Conservation (phyloP, 1,140 invertebrate species). For the Hyles vespertilio region DNA sequence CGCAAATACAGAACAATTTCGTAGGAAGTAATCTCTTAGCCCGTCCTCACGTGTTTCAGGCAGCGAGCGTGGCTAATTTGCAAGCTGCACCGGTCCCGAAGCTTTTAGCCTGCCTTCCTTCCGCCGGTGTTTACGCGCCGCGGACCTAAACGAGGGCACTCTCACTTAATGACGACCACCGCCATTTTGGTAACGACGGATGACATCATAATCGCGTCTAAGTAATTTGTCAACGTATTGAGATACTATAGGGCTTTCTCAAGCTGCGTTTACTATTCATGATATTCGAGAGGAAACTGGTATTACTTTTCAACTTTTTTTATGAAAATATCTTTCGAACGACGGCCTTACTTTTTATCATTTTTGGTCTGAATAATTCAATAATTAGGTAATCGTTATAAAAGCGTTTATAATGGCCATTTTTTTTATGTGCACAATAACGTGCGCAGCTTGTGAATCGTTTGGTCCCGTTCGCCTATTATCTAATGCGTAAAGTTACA, state of each 20-base stretch:
- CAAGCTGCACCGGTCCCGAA: constrained; percentile 41
- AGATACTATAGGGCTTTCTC: constrained; percentile 13
- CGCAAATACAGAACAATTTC: constrained; percentile 29
- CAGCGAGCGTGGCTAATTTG: constrained; percentile 55
- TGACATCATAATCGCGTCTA: constrained; percentile 27
- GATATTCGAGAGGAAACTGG: no score
- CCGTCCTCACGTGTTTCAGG: constrained; percentile 40
- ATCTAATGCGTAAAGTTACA: no score
- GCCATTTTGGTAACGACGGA: constrained; percentile 45
- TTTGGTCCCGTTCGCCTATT: no score
- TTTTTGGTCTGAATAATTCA: no score
- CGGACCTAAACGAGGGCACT: constrained; percentile 59
- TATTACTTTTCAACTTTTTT: no score
- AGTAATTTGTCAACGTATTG: constrained; percentile 18
- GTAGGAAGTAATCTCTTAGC: constrained; percentile 50
- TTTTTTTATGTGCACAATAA: no score
- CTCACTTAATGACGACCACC: constrained; percentile 56
- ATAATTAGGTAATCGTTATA: no score
- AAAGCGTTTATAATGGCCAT: no score
- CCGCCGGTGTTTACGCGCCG: constrained; percentile 48
- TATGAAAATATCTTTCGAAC: no score
- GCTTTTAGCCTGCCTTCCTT: constrained; percentile 58
- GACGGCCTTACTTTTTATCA: no score
- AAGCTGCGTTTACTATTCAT: no score
- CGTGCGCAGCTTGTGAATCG: no score